A percentile compares a stretch with the other conserved stretches of the same genome.
Conservation (phyloP, 53 echinoderm and acorn worm species). For the Pentamera pediparva region DNA sequence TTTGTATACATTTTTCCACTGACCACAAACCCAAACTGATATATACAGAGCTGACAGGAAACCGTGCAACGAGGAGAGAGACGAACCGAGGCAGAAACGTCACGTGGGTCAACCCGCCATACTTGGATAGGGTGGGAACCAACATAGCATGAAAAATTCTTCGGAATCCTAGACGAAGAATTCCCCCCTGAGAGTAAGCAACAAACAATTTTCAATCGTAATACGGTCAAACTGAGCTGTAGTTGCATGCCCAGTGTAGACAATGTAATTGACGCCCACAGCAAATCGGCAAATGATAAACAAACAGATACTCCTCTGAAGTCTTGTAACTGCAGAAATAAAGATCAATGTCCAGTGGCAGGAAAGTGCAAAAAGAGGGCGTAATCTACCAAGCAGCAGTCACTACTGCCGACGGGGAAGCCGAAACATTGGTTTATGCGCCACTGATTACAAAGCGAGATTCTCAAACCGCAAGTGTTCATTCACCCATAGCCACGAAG, state of each 20-base stretch:
- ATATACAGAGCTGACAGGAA: background rate
- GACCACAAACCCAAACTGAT: background rate
- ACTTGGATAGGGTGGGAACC: background rate
- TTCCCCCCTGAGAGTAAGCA: background rate
- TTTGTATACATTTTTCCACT: too few species aligned
- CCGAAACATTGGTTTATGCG: background rate
- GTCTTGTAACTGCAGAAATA: background rate
- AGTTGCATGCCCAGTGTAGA: background rate
- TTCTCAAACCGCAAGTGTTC: background rate
- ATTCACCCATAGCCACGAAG: background rate
- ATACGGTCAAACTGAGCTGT: background rate
- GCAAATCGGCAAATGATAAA: background rate
- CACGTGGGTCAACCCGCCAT: background rate
- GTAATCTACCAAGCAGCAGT: background rate
- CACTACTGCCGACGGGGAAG: background rate
- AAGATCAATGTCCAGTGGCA: background rate
- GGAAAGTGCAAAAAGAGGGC: background rate
- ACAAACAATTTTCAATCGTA: background rate
- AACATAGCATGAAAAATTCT: background rate
- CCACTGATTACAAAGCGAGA: background rate
- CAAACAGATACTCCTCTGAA: background rate
- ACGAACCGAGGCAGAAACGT: background rate
- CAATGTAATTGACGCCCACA: background rate
- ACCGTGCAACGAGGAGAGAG: background rate
- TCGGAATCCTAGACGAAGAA: background rate